phyloP scores from a whole-genome alignment of 2,113 vertebrate genomes.

The Cebus imitator region DNA sequence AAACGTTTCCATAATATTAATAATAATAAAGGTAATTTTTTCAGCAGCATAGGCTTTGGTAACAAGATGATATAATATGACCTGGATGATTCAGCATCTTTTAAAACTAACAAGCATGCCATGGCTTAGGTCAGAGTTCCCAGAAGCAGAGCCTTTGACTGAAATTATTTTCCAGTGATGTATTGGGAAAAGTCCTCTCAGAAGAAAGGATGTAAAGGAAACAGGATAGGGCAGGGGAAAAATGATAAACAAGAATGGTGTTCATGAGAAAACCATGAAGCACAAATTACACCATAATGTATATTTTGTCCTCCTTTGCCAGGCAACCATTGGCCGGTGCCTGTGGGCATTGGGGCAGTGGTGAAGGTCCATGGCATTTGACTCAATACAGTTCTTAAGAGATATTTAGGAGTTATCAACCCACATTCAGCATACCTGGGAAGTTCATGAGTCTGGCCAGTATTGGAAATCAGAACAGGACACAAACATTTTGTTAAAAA shows the following conservation, averaged over 20 bases:
- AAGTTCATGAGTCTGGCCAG: background rate
- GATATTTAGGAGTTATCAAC: background rate
- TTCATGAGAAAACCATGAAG: background rate
- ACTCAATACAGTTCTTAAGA: background rate
- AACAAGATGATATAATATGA: background rate
- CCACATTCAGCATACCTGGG: background rate
- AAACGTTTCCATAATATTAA: background rate
- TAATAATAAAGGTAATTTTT: background rate
- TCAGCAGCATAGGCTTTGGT: background rate
- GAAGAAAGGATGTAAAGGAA: background rate
- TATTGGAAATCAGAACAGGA: background rate
- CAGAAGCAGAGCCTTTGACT: background rate
- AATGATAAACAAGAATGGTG: background rate
- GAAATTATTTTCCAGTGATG: background rate
- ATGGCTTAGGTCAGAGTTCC: background rate
- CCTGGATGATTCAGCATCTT: background rate
- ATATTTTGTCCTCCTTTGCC: background rate
- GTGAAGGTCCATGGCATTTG: rapidly evolving
- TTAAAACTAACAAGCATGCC: background rate
- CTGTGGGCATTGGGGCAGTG: rapidly evolving
- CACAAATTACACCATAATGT: background rate
- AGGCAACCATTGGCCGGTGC: background rate
- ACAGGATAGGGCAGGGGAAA: rapidly evolving
- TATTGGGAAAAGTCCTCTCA: background rate
- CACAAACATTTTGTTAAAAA: background rate